phyloP scores from a whole-genome alignment of 2,888 invertebrate genomes.

The Suillia variegata region DNA sequence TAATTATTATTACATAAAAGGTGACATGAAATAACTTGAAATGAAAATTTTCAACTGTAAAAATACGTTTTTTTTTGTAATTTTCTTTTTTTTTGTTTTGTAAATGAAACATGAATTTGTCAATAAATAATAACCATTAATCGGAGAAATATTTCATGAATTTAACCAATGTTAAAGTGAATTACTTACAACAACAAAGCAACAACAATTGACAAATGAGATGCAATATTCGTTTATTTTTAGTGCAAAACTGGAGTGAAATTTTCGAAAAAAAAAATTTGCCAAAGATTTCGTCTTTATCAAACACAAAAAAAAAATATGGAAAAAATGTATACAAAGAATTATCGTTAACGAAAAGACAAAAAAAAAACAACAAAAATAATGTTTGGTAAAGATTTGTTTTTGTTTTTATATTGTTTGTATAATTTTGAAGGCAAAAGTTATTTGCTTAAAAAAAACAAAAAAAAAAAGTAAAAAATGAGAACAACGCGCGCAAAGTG shows the following conservation, averaged over 20 bases:
- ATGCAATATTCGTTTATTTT: slow-evolving; percentile 11
- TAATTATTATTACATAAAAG: background rate
- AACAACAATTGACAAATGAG: slow-evolving; percentile 12
- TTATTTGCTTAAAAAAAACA: no score
- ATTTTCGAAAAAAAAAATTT: slow-evolving; percentile 22
- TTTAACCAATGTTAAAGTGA: slow-evolving; percentile 21
- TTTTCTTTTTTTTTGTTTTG: background rate
- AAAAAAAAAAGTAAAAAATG: slow-evolving; percentile 23
- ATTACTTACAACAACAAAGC: slow-evolving; percentile 19
- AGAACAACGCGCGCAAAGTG: slow-evolving; percentile 37
- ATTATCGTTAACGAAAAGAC: slow-evolving; percentile 3
- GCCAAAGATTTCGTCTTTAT: no score
- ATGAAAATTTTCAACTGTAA: background rate
- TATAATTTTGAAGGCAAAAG: slow-evolving; percentile 3
- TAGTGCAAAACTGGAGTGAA: slow-evolving; percentile 30
- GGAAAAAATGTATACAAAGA: slow-evolving; percentile 11
- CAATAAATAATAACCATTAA: slow-evolving; percentile 6
- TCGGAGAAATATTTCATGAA: background rate
- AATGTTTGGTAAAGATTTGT: background rate
- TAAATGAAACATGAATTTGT: background rate
- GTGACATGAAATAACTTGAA: no score
- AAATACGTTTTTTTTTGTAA: background rate
- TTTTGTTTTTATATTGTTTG: slow-evolving; percentile 1
- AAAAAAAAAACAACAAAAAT: slow-evolving; percentile 6
- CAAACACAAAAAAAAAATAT: slow-evolving; percentile 7